Base-by-base conservation (phyloP, 2,888 invertebrate genomes). In the Bellardia bayeri region DNA sequence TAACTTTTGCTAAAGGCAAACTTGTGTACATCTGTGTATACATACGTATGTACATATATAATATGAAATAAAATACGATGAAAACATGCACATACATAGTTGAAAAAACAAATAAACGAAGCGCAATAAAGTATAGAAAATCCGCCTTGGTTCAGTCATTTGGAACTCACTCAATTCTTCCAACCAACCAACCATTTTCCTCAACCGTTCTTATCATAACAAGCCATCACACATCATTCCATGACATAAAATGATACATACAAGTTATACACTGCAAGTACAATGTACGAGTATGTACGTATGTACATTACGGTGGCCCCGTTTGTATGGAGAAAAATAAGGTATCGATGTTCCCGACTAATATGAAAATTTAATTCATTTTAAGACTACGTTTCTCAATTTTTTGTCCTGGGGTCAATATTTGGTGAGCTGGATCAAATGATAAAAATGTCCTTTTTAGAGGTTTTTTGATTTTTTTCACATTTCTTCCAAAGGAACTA, bases 141-240 rank as follows among this genome's bases (percentile, higher is more conserved):
- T 64, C 13, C 13, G 56, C 37, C 23, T 58, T 37, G 14, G 64
- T 40, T 74, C 64, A 58, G 45, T 58, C 72, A 74, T 45, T 74
- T 82, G 74, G 66, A 66, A 82, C 74, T 49, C 66, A 82, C 72
- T 72, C 81, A 81, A 72, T 72, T 81, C 45, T 72, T 64, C 45
- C 61, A 45, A 16, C 61, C 63, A 63, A 23, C 23, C 42, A 63
- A 64, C 9, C 54, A 66, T 66, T 13, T 54, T 54, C 63, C 9
- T 80, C 37, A 71, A 54, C 30, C 63, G 14, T 64, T 64, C 54
- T 71, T 40, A 54, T 23, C 5, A 33, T 58, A 49, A 58, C 9
- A 68, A 61, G 2, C 40, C 51, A 54, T 7, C 51, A 40, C n/a
- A 56, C 66, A 63, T 81, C 71, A 54, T 63, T 71, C 61, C 40